These are phyloP conservation scores for Lichenostomus cassidix DNA, from an alignment of 2,113 vertebrate species.

Conservation along the genomic window DNA sequence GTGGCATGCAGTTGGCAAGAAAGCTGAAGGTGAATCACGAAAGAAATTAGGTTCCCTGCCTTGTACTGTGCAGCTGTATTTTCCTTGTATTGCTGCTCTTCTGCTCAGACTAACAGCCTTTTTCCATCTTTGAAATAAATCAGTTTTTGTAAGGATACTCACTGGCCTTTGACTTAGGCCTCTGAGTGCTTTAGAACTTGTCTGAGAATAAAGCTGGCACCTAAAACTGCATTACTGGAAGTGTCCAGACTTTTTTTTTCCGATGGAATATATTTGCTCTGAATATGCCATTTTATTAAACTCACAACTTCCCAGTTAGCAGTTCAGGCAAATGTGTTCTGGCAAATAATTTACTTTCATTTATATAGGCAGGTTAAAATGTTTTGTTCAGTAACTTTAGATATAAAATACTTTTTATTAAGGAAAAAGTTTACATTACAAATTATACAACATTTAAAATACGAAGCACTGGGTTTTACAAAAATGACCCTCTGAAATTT, in stretches of 20 bases:
- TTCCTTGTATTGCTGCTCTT: not conserved
- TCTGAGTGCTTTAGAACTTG: not conserved
- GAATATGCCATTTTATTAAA: not conserved
- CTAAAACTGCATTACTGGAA: not conserved
- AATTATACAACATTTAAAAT: not conserved
- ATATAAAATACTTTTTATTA: not conserved
- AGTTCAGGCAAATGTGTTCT: not conserved
- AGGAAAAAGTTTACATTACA: not conserved
- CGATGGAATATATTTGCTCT: not conserved
- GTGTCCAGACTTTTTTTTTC: not conserved
- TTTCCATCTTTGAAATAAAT: not conserved
- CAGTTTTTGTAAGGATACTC: not conserved
- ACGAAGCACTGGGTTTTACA: not conserved
- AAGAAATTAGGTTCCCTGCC: not conserved
- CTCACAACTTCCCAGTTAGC: not conserved
- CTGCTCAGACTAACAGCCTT: not conserved
- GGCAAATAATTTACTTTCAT: not conserved
- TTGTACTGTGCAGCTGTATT: not conserved
- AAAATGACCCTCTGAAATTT: not conserved
- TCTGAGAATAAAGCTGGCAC: not conserved
- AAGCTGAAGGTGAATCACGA: not conserved
- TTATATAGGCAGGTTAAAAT: not conserved
- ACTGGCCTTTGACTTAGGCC: not conserved
- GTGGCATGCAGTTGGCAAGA: not conserved
- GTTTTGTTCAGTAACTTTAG: not conserved